Conservation (phyloP, 2,888 invertebrate genomes). For the Chloroclystis v-ata region DNA sequence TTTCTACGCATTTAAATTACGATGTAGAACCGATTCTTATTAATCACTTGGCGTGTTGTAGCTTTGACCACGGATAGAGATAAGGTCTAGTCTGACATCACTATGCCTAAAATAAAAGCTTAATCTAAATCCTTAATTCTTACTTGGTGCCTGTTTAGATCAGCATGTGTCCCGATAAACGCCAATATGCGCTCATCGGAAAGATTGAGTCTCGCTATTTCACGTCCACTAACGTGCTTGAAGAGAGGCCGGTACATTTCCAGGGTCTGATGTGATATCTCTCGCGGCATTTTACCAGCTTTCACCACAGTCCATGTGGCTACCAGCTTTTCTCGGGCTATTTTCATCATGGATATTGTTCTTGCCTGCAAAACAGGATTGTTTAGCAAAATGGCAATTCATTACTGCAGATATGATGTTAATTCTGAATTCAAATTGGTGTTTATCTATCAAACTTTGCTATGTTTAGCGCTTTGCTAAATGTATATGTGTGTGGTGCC, state of each 20-base stretch:
- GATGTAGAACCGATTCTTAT: too few relatives aligned
- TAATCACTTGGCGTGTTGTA: too few relatives aligned
- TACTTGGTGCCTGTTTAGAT: slow-evolving; percentile 63
- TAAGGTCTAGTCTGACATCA: too few relatives aligned
- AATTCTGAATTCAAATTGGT: too few relatives aligned
- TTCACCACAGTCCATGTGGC: slow-evolving; percentile 59
- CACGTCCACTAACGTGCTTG: slow-evolving; percentile 57
- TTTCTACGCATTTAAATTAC: too few relatives aligned
- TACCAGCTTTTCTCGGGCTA: slow-evolving; percentile 55
- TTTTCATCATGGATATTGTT: slow-evolving; percentile 66
- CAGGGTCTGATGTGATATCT: slow-evolving; percentile 43
- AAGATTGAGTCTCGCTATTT: slow-evolving; percentile 60
- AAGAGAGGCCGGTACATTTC: slow-evolving; percentile 62
- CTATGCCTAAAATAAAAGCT: too few relatives aligned
- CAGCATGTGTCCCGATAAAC: slow-evolving; percentile 62
- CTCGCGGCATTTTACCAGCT: slow-evolving; percentile 24
- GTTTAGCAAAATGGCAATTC: not conserved
- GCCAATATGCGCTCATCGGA: slow-evolving; percentile 50
- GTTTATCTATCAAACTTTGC: too few relatives aligned
- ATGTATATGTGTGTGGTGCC: too few relatives aligned
- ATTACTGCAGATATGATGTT: not conserved
- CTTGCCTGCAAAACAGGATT: slow-evolving; percentile 45
- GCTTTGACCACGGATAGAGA: too few relatives aligned
- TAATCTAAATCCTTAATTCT: not conserved
- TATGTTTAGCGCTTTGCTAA: too few relatives aligned